A percentile compares a stretch with the other conserved stretches of the same genome.
These are phyloP conservation scores for Australoheros facetus DNA, from an alignment of 2,797 vertebrate genomes.

Conservation along the genomic window DNA sequence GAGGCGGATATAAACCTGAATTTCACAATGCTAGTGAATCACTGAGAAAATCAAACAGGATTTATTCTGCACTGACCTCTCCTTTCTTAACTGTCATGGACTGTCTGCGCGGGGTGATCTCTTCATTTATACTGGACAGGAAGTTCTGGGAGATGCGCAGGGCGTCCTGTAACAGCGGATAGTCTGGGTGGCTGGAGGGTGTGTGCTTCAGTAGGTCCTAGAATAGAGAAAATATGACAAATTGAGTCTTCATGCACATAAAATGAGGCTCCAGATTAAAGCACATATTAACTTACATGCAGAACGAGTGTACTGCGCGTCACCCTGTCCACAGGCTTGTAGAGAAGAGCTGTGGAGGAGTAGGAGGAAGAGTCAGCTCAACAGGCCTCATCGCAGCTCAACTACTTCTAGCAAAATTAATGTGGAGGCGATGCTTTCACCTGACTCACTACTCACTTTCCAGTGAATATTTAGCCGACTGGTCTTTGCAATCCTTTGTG, in stretches of 20 bases:
- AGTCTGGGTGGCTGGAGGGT: slow-evolving; percentile 89
- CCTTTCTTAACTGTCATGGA: slow-evolving; percentile 98
- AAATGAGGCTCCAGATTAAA: background rate
- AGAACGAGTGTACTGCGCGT: slow-evolving; percentile 97
- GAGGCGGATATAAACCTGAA: slow-evolving; percentile 4
- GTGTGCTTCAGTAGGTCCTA: slow-evolving; percentile 98
- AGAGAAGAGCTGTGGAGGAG: slow-evolving; percentile 87
- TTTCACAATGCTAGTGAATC: background rate
- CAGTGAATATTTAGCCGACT: slow-evolving; percentile 90
- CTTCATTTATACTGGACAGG: slow-evolving; percentile 97
- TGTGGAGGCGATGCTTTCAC: slow-evolving; percentile 15
- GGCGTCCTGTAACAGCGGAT: slow-evolving; percentile 91
- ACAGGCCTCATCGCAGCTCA: slow-evolving; percentile 16
- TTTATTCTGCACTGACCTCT: slow-evolving; percentile 84
- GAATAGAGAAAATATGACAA: slow-evolving; percentile 15
- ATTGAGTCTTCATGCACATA: background rate
- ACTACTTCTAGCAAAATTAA: slow-evolving; percentile 34
- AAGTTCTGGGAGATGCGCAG: slow-evolving; percentile 99
- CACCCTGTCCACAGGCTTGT: slow-evolving; percentile 97
- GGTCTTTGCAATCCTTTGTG: slow-evolving; percentile 94
- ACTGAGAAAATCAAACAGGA: background rate
- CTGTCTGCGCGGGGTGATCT: slow-evolving; percentile 96
- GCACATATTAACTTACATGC: slow-evolving; percentile 86
- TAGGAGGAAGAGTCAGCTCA: slow-evolving; percentile 47
- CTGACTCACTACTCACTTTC: slow-evolving; percentile 87